Percentiles rank a stretch among this genome's conserved stretches.
Evolutionary conservation across 2,888 invertebrate species (phyloP).

Genomic region (Andrena bucephala): DNA sequence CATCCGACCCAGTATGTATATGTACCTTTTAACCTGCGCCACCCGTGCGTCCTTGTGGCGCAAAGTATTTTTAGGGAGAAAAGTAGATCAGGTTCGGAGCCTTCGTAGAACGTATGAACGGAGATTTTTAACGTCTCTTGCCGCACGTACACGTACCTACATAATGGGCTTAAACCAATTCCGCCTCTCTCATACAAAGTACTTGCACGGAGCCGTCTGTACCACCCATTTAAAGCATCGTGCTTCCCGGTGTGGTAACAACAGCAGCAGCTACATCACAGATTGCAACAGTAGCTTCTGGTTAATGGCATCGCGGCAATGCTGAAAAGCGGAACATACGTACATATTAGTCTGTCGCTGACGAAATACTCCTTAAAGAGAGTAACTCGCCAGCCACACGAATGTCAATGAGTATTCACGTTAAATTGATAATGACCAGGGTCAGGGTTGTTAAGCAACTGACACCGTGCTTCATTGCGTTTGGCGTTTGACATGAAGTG

Average conservation of each 20-base stretch:
- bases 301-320: slow-evolving; percentile 71
- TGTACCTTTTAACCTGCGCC: slow-evolving; percentile 26
- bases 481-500: not conserved
- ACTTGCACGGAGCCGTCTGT: slow-evolving; percentile 74
- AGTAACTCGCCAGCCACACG: slow-evolving; percentile 16
- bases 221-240: slow-evolving; percentile 75
- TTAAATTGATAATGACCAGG: slow-evolving; percentile 41
- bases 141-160: slow-evolving; percentile 59
- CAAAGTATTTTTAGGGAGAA: slow-evolving; percentile 38
- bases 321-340: slow-evolving; percentile 60
- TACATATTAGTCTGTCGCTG: slow-evolving; percentile 23
- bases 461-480: slow-evolving; percentile 10
- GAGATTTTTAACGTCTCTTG: slow-evolving; percentile 58
- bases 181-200: slow-evolving; percentile 72
- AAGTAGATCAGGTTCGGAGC: slow-evolving; percentile 52
- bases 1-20: no score
- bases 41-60: slow-evolving; percentile 7
- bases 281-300: slow-evolving; percentile 64
- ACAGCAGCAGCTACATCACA: slow-evolving; percentile 55
- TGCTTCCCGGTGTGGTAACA: slow-evolving; percentile 55
- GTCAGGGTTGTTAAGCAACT: slow-evolving; percentile 49
- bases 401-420: slow-evolving; percentile 23
- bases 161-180: slow-evolving; percentile 74
- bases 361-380: slow-evolving; percentile 51
- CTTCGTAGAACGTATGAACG: slow-evolving; percentile 38